phyloP scores from a whole-genome alignment of 2,113 vertebrate species.

The Hippocampus zosterae region DNA sequence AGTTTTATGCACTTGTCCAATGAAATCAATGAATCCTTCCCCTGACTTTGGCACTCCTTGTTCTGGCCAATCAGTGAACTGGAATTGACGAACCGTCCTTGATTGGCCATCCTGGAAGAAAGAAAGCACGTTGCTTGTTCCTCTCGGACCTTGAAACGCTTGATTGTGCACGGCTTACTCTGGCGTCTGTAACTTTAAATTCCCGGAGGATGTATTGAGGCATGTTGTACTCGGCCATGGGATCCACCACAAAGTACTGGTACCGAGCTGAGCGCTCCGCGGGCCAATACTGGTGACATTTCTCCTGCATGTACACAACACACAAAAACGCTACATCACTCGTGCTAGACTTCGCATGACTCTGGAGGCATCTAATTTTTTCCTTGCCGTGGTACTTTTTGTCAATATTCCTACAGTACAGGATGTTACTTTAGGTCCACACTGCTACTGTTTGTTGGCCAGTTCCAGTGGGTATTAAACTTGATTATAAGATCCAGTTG shows the following conservation, averaged over 20 bases:
- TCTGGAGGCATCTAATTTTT: neutral
- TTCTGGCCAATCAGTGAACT: conserved; percentile 78
- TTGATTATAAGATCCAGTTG: neutral
- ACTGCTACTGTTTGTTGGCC: neutral
- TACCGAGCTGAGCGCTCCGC: conserved; percentile 74
- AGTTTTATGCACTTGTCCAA: conserved; percentile 77
- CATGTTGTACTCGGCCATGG: conserved; percentile 79
- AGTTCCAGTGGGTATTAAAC: neutral
- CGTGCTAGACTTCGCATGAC: no score
- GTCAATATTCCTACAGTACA: neutral
- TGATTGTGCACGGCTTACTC: conserved; percentile 45
- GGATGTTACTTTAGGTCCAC: neutral
- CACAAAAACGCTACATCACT: conserved; percentile 2
- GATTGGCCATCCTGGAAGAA: conserved; percentile 70
- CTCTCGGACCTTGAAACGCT: neutral
- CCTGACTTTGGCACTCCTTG: conserved; percentile 78
- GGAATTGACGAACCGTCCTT: conserved; percentile 75
- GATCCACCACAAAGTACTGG: conserved; percentile 78
- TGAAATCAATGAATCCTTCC: conserved; percentile 77
- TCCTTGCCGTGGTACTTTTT: neutral
- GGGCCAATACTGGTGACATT: conserved; percentile 77
- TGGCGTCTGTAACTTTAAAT: conserved; percentile 77
- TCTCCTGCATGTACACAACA: conserved; percentile 60
- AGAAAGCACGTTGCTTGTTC: neutral
- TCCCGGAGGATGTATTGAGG: conserved; percentile 77